Evolutionary conservation across 2,888 invertebrate genomes (phyloP), one percentile per base, ranked within the genome.

Genomic region (Orthosia cruda): DNA sequence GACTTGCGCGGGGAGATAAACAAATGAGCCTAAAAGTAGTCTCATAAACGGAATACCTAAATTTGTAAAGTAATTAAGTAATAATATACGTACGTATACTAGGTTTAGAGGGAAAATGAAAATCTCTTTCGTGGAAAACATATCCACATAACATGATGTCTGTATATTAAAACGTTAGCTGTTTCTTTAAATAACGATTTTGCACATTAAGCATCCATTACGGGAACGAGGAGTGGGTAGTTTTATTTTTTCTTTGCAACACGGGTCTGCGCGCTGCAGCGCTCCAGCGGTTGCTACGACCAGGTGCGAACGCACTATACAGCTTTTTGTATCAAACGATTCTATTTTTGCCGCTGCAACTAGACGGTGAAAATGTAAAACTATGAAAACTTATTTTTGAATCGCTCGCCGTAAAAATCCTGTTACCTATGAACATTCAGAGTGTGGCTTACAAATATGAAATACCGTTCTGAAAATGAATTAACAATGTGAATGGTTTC

Each of bases 241-340:
- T 83, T 77, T 74, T 74, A 63, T 70, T 86, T 84, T 85, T 87
- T 69, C 67, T 87, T 87, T 85, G 79, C 74, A 70, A 80, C 84
- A 88, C 81, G 85, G 86, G 84, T 88, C 76, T 82, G 73, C 65
- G 69, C 73, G 74, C 40, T 74, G 12, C 55, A 63, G 74, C n/a
- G 26, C 57, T 45, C 15, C 50, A 26, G 88, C 77, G 85, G 88
- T 83, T 80, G 79, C 84, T 72, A 83, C 82, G 71, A 82, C 85
- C 92, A 92, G 93, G 92, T 93, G 93, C 89, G 77, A 91, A 89
- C 79, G 77, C 88, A 84, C 91, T 87, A 91, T 89, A 88, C 87
- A 82, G 88, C 85, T 89, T 92, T 92, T 91, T 92, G 85, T 88
- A 85, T 82, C 79, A 83, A 91, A 87, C 83, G 77, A 75, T 89